Evolutionary conservation across 2,113 vertebrate species (phyloP).

Genomic region (Carassius gibelio): DNA sequence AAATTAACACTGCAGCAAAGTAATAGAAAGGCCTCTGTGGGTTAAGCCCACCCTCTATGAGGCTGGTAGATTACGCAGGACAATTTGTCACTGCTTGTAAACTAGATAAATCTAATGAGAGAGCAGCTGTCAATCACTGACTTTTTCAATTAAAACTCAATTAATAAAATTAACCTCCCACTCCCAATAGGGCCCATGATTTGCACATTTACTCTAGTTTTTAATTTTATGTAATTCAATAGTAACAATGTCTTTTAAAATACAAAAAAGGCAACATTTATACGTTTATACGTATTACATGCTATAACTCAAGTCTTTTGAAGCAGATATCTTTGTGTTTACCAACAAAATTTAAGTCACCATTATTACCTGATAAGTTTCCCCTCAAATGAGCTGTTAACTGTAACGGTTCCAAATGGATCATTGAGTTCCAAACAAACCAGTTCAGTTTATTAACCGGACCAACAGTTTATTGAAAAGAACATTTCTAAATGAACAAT

Average conservation of each 20-base stretch:
- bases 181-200: not conserved
- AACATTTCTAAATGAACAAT: too few relatives aligned
- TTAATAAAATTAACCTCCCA: not conserved
- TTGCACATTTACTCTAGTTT: not conserved
- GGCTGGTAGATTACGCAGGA: not conserved
- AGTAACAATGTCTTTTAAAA: too few relatives aligned
- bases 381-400: not conserved
- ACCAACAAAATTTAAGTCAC: not conserved
- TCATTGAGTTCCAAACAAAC: not conserved
- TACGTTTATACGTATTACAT: too few relatives aligned
- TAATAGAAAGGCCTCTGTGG: constrained; percentile 11
- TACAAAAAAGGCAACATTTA: not conserved
- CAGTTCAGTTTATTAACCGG: not conserved
- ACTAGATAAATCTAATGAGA: constrained; percentile 19
- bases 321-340: too few relatives aligned
- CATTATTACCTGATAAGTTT: not conserved
- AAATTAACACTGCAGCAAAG: constrained; percentile 23
- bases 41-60: constrained; percentile 2
- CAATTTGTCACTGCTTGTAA: constrained; percentile 20
- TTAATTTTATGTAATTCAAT: not conserved
- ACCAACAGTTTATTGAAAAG: not conserved
- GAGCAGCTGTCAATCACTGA: constrained; percentile 12
- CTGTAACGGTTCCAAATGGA: not conserved
- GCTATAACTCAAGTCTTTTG: too few relatives aligned
- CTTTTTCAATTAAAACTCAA: constrained; percentile 26